Base-by-base conservation (phyloP, 2,113 vertebrate species). In the Alexandromys fortis region DNA sequence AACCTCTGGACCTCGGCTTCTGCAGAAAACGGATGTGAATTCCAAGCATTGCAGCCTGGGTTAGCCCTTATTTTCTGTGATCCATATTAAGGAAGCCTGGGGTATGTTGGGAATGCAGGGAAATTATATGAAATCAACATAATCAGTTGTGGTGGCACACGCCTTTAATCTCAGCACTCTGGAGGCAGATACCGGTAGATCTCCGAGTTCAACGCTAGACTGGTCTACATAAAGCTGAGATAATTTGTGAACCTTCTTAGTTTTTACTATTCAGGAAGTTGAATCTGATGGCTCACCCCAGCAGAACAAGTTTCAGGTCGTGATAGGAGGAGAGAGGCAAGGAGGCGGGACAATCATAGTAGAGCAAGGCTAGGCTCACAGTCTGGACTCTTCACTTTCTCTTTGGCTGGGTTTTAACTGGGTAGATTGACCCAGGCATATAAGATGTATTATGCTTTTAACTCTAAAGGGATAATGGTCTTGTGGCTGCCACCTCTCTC, bases 1-100 rank as follows among this genome's bases (percentile, higher is more conserved):
- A 92, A 91, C 49, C 81, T 42, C 52, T 76, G 72, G 10, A 42
- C 78, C 58, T 90, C 77, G 79, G 70, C 72, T 95, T 91, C 67
- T 91, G 33, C 63, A 95, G 81, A 88, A 78, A 82, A 72, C 58
- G 12, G 35, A 9, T 90, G 42, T 90, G 45, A 85, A 82, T 45
- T 87, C 85, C 72, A 75, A 49, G 65, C 38, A 78, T 45, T 58
- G 12, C 12, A 91, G 63, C 67, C 21, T 77, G 72, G 8, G 13
- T 67, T 72, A 73, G 65, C 47, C 47, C 47, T 89, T 30, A 26
- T 58, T 92, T 87, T 90, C 90, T 61, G 3, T 67, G 88, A 77
- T 47, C 33, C 55, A 45, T 47, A 55, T 79, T 79, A 72, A 92
- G 76, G 42, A 88, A 72, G 45, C 68, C 21, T 65, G 35, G 70